Percentiles rank a stretch among this genome's conserved stretches.
Conservation (phyloP, 2,888 invertebrate genomes). For the Meandrusa payeni region DNA sequence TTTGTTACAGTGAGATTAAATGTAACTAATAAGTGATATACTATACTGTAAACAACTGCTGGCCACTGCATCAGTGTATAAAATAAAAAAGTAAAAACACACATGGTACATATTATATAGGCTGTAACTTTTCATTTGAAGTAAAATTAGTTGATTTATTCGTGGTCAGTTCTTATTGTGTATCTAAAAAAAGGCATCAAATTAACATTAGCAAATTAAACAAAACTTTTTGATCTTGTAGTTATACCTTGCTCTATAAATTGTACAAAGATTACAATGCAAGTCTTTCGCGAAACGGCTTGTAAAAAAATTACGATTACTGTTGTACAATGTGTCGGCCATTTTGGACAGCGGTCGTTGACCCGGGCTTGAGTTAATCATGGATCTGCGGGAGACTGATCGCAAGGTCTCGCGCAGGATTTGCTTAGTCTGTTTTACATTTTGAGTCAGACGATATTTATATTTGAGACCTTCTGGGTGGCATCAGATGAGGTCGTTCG, state of each 20-base stretch:
- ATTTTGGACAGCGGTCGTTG: slow-evolving; percentile 40
- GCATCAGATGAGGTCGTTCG: no score
- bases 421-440: slow-evolving; percentile 8
- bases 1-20: no score
- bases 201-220: background rate
- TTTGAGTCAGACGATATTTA: background rate
- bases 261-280: slow-evolving; percentile 18
- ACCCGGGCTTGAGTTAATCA: slow-evolving; percentile 39
- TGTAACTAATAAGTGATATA: no score
- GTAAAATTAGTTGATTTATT: no score
- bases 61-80: no score
- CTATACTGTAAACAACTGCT: no score
- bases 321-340: slow-evolving; percentile 36
- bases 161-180: no score
- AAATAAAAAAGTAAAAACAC: no score
- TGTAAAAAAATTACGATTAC: slow-evolving; percentile 27
- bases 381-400: slow-evolving; percentile 26
- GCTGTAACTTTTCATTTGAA: no score
- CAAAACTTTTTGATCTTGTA: background rate
- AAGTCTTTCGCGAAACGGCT: slow-evolving; percentile 18
- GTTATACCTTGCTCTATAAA: slow-evolving; percentile 8
- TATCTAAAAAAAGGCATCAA: background rate
- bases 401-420: slow-evolving; percentile 16
- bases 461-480: no score
- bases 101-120: no score